These are phyloP conservation scores for Glaucomys volans DNA, from an alignment of 2,113 vertebrate genomes.

Conservation along the genomic window DNA sequence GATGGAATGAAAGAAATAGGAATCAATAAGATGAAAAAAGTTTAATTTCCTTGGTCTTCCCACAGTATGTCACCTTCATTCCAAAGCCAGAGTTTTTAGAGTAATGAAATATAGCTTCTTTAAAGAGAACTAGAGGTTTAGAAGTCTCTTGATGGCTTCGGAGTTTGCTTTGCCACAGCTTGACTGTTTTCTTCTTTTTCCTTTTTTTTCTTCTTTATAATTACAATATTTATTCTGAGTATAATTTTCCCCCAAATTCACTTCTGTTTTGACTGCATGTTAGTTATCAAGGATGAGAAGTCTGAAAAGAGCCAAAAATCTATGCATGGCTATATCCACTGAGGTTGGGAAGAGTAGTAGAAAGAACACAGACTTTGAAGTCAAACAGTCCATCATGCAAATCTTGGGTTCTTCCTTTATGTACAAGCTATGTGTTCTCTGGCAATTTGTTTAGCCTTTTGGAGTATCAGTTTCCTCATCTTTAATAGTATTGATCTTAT, in stretches of 20 bases:
- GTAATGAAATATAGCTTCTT: constrained; percentile 53
- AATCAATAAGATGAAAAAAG: constrained; percentile 81
- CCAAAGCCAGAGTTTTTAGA: constrained; percentile 69
- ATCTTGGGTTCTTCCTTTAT: not conserved
- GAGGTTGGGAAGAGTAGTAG: not conserved
- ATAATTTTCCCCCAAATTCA: not conserved
- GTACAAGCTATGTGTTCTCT: not conserved
- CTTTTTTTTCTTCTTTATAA: constrained; percentile 15
- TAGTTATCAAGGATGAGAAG: constrained; percentile 33
- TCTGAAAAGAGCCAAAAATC: constrained; percentile 11
- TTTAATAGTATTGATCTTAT: not conserved
- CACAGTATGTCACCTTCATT: constrained; percentile 74
- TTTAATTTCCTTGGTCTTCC: constrained; percentile 81
- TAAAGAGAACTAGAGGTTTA: constrained; percentile 32
- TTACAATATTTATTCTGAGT: constrained; percentile 59
- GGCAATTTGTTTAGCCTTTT: not conserved
- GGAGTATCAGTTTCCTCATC: not conserved
- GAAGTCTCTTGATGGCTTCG: constrained; percentile 40
- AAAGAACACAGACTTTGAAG: not conserved
- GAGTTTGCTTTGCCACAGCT: constrained; percentile 56
- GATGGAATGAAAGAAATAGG: constrained; percentile 83
- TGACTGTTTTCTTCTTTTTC: constrained; percentile 52
- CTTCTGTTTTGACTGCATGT: constrained; percentile 56
- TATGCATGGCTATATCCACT: not conserved
- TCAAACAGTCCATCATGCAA: not conserved